Conservation (phyloP, 2,797 vertebrate species). For the Sebastes minor region DNA sequence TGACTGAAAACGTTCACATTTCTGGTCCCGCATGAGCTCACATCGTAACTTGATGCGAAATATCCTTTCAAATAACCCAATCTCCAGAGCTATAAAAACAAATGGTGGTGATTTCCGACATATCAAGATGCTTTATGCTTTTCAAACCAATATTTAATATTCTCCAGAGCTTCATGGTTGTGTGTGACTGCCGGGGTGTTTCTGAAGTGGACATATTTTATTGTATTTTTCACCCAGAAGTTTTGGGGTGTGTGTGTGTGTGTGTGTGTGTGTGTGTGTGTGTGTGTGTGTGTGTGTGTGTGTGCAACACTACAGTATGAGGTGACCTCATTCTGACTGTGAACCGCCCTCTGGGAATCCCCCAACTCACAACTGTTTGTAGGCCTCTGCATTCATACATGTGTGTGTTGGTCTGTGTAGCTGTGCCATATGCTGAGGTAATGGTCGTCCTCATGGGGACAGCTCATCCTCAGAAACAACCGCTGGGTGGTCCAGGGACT, state of each 20-base stretch:
- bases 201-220: constrained; percentile 67
- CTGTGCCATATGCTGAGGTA: constrained; percentile 68
- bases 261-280: constrained; percentile 37
- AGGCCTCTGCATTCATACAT: constrained; percentile 41
- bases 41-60: constrained; percentile 30
- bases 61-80: constrained; percentile 26
- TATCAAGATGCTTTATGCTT: constrained; percentile 65
- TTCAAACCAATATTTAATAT: constrained; percentile 69
- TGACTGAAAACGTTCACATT: neutral
- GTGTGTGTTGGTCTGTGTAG: constrained; percentile 23
- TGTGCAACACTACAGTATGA: constrained; percentile 59
- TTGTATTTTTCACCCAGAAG: constrained; percentile 66
- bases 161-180: constrained; percentile 73
- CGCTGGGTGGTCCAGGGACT: constrained; percentile 56
- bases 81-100: constrained; percentile 57
- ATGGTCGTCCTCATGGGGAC: constrained; percentile 47
- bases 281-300: constrained; percentile 60
- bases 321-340: constrained; percentile 81
- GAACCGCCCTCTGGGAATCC: constrained; percentile 83
- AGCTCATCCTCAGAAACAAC: constrained; percentile 37
- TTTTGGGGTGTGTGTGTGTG: constrained; percentile 70
- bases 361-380: constrained; percentile 65
- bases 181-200: constrained; percentile 61
- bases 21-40: constrained; percentile 41
- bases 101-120: constrained; percentile 64